phyloP scores from a whole-genome alignment of 2,888 invertebrate genomes.

The Melolontha melolontha region DNA sequence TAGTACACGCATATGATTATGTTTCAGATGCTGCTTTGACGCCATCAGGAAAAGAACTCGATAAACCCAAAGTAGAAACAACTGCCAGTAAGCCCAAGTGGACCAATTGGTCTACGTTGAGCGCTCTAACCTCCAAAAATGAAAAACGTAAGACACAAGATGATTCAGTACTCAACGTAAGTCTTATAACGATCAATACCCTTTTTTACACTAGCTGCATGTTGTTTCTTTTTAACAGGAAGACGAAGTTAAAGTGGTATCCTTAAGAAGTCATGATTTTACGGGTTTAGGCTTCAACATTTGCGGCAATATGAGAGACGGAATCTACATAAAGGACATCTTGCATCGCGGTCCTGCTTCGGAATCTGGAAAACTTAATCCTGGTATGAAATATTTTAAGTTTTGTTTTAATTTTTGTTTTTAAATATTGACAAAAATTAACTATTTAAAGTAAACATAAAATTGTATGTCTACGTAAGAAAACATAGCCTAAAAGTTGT shows the following conservation, averaged over 20 bases:
- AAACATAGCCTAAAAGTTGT: too few species aligned
- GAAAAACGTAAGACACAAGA: conserved; percentile 70
- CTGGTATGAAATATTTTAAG: conserved; percentile 69
- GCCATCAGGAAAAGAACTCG: conserved; percentile 57
- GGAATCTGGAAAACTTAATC: conserved; percentile 83
- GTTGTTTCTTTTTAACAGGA: conserved; percentile 64
- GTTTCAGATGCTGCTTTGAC: conserved; percentile 61
- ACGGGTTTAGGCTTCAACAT: conserved; percentile 90
- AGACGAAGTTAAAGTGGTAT: conserved; percentile 73
- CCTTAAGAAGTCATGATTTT: conserved; percentile 87
- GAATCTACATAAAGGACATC: conserved; percentile 89
- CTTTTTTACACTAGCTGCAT: conserved; percentile 42
- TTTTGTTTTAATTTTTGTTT: too few species aligned
- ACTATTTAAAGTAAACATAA: too few species aligned
- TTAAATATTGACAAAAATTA: too few species aligned
- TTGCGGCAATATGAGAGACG: conserved; percentile 91
- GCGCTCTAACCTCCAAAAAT: conserved; percentile 61
- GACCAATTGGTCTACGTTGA: conserved; percentile 66
- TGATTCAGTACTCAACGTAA: conserved; percentile 70
- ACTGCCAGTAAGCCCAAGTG: conserved; percentile 62
- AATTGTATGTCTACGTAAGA: too few species aligned
- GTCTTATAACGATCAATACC: conserved; percentile 42
- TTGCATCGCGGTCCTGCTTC: conserved; percentile 89
- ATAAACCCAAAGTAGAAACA: conserved; percentile 53
- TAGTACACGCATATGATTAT: not conserved